Base-by-base conservation (phyloP, 2,888 invertebrate genomes). In the Tupiocoris notatus region DNA sequence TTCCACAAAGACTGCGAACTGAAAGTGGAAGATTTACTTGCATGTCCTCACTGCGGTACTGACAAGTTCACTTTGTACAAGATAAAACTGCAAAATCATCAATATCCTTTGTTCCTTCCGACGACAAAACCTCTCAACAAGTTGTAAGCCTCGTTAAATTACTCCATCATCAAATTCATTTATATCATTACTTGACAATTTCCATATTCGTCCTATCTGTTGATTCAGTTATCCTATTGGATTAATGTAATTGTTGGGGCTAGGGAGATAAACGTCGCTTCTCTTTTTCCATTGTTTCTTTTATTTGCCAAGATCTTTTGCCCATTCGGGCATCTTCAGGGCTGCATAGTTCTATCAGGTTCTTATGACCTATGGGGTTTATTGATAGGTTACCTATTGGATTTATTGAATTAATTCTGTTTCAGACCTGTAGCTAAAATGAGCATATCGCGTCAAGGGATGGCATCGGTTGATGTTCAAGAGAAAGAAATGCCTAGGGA, bases 1-100 rank as follows among this genome's bases (percentile, higher is more conserved):
- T 95, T 92, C 84, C 96, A 96, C 85, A 85, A 90, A 75, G 91
- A 91, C 75, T 96, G 96, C 82, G 91, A 91, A 16, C 83, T 88
- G n/a, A 85, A 85, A 81, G 17, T 54, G 7, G 83, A 82, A 7
- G 82, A 83, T 61, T 66, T 24, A 7, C 17, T 62, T 9, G 83
- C 86, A 78, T 93, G 93, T 83, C 92, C 92, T 2, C 93, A 93
- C 82, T 93, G 93, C 83, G 91, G 90, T 66, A 84, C 84, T 80
- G 80, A 80, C 1, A 70, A 78, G 6, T 78, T 88, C 58, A 84
- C 84, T 18, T 25, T 76, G 24, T 59, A 76, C 56, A 76, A 76
- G 62, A 62, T 76, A 23, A 59, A 68, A 54, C 88, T 91, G 86
- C 88, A 88, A 81, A 88, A 89, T 70, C 85, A 87, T 78, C 86